A percentile compares a stretch with the other conserved stretches of the same genome.
Conservation (phyloP, 2,888 invertebrate species). For the Eupithecia exiguata region DNA sequence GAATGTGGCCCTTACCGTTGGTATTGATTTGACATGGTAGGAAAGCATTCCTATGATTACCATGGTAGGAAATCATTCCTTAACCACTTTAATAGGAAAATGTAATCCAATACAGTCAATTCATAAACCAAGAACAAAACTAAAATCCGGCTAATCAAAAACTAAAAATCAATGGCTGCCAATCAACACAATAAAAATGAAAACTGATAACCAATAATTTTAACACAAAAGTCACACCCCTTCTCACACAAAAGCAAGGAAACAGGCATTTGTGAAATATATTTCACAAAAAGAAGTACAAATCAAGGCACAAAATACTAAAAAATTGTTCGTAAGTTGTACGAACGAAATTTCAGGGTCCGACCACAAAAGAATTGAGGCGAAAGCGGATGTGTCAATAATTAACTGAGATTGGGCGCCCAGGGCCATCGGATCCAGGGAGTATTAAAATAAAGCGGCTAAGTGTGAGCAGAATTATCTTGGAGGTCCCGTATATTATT, state of each 20-base stretch:
- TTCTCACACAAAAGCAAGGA: constrained; percentile 31
- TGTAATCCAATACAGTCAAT: constrained; percentile 13
- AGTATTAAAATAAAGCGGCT: constrained; percentile 65
- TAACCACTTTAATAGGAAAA: neutral
- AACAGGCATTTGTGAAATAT: constrained; percentile 29
- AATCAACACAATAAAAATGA: constrained; percentile 21
- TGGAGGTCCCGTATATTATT: constrained; percentile 1
- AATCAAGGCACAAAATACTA: constrained; percentile 16
- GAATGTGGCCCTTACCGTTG: neutral
- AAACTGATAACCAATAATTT: constrained; percentile 43
- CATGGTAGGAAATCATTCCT: neutral
- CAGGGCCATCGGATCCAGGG: constrained; percentile 72
- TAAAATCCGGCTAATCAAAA: constrained; percentile 5
- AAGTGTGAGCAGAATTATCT: constrained; percentile 1
- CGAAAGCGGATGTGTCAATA: constrained; percentile 83
- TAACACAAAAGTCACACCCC: constrained; percentile 23
- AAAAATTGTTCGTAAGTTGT: constrained; percentile 10
- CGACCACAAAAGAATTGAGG: constrained; percentile 35
- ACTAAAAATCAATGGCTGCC: constrained; percentile 9
- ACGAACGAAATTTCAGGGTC: constrained; percentile 18
- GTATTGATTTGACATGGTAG: neutral
- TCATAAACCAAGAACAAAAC: constrained; percentile 13
- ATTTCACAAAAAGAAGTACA: neutral
- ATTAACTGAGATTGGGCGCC: constrained; percentile 80
- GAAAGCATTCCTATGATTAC: neutral